Evolutionary conservation across 2,797 vertebrate genomes (phyloP).

Genomic region (Sternarchorhynchus goeldii): DNA sequence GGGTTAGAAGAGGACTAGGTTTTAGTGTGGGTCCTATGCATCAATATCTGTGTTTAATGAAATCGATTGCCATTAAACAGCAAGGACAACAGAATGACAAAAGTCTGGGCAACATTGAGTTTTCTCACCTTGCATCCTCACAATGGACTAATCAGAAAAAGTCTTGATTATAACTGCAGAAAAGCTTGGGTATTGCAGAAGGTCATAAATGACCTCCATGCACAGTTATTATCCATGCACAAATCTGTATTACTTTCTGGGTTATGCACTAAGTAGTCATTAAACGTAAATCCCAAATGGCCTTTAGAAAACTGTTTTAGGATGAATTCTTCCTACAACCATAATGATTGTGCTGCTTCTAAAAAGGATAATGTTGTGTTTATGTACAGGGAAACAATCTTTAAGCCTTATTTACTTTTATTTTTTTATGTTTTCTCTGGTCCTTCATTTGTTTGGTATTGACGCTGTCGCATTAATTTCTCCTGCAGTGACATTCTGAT

Average conservation of each 20-base stretch:
- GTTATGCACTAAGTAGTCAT: conserved; percentile 54
- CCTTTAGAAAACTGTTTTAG: conserved; percentile 52
- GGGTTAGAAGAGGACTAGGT: conserved; percentile 41
- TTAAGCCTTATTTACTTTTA: conserved; percentile 64
- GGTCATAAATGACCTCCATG: conserved; percentile 63
- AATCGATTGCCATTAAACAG: conserved; percentile 58
- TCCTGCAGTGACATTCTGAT: conserved; percentile 91
- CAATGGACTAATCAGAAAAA: conserved; percentile 59
- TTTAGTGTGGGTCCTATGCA: conserved; percentile 48
- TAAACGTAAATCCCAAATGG: conserved; percentile 57
- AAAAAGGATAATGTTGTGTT: conserved; percentile 57
- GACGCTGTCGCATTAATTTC: conserved; percentile 86
- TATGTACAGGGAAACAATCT: conserved; percentile 64
- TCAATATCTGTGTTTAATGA: conserved; percentile 57
- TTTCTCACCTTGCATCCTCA: conserved; percentile 54
- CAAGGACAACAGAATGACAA: conserved; percentile 51
- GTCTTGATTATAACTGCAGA: conserved; percentile 63
- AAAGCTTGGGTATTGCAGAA: conserved; percentile 53
- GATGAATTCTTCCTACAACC: conserved; percentile 41
- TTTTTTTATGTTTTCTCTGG: conserved; percentile 71
- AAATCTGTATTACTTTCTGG: conserved; percentile 57
- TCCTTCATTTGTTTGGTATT: conserved; percentile 78
- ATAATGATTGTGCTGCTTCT: conserved; percentile 47
- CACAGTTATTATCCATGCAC: conserved; percentile 49
- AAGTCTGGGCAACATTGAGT: conserved; percentile 53